These are phyloP conservation scores for Eupithecia centaureata DNA, from an alignment of 2,888 invertebrate species.

Conservation along the genomic window DNA sequence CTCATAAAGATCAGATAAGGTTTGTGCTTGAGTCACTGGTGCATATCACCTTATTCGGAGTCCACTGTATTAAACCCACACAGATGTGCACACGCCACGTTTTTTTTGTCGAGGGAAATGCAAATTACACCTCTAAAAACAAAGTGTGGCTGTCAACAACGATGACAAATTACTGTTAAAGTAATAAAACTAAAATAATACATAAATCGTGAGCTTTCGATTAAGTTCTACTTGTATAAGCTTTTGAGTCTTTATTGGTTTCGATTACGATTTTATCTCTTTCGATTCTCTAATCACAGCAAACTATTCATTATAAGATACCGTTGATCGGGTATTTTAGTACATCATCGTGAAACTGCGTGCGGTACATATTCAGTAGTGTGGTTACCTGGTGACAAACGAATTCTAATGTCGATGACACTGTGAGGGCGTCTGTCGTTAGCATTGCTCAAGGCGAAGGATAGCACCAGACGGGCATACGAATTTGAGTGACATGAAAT, in stretches of 20 bases:
- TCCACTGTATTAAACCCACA: constrained; percentile 33
- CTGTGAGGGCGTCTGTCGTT: constrained; percentile 33
- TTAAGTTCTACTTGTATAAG: background rate
- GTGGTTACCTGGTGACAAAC: constrained; percentile 49
- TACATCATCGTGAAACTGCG: constrained; percentile 50
- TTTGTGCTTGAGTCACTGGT: constrained; percentile 44
- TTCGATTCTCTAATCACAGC: background rate
- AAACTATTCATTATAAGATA: background rate
- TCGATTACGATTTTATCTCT: constrained; percentile 1
- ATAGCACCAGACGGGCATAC: constrained; percentile 26
- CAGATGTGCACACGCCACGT: constrained; percentile 26
- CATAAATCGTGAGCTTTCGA: background rate
- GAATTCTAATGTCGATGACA: constrained; percentile 42
- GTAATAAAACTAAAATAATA: background rate
- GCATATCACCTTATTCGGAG: constrained; percentile 44
- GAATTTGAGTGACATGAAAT: constrained; percentile 1
- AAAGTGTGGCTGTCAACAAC: constrained; percentile 10
- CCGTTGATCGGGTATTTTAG: constrained; percentile 28
- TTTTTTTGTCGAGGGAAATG: constrained; percentile 19
- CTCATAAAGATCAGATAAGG: constrained; percentile 22
- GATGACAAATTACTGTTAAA: background rate
- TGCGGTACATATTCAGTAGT: constrained; percentile 57
- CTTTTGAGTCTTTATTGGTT: background rate
- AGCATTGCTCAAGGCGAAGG: constrained; percentile 30
- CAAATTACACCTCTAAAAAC: constrained; percentile 22